These are phyloP conservation scores for Micromussa lordhowensis DNA, from an alignment of 92 coral and sea anemone genomes.

Conservation along the genomic window DNA sequence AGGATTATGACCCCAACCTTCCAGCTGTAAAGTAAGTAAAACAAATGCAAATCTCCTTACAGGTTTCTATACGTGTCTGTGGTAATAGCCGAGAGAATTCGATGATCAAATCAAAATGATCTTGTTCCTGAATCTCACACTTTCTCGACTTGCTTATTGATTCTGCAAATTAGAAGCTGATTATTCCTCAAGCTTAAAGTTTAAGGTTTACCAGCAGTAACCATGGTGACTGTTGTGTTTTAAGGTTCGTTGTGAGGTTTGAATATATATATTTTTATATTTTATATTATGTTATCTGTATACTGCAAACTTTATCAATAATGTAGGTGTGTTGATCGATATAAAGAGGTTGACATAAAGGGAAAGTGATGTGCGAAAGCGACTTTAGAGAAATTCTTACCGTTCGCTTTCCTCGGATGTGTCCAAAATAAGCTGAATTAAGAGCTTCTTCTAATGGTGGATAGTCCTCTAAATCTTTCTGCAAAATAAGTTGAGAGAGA, in stretches of 20 bases:
- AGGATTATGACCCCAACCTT: slow-evolving; percentile 42
- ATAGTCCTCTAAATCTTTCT: background rate
- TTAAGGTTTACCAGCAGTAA: background rate
- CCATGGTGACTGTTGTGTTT: background rate
- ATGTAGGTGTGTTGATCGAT: no score
- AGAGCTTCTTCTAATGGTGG: slow-evolving; percentile 31
- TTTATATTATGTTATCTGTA: no score
- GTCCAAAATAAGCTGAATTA: slow-evolving; percentile 21
- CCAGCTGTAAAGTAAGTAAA: slow-evolving; percentile 32
- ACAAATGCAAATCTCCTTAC: slow-evolving; percentile 18
- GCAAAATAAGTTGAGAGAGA: background rate
- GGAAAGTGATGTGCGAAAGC: no score
- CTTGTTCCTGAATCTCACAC: background rate
- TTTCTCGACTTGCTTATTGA: background rate
- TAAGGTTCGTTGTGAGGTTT: background rate
- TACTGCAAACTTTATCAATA: background rate
- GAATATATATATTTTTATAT: no score
- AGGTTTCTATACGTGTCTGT: background rate
- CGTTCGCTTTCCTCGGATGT: slow-evolving; percentile 46
- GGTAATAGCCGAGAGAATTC: background rate
- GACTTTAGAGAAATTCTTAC: background rate
- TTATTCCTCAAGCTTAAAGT: background rate
- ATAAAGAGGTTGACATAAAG: no score
- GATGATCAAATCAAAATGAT: background rate
- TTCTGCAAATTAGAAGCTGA: background rate